Conservation (phyloP, 2,888 invertebrate genomes). For the Norana najaformis region DNA sequence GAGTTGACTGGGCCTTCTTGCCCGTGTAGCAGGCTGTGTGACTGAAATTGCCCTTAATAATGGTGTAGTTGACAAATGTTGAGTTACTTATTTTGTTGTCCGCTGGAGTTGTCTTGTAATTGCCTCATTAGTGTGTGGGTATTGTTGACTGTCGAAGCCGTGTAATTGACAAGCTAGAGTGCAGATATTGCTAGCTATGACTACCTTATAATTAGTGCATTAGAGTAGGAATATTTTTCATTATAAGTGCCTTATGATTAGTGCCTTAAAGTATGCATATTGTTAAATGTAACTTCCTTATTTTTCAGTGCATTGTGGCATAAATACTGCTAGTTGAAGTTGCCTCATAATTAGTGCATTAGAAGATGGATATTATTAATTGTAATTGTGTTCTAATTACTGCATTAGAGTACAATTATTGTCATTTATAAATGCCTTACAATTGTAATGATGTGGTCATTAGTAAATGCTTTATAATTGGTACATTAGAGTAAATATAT, state of each 20-base stretch:
- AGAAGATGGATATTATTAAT: background rate
- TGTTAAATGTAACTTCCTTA: no score
- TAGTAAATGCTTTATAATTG: background rate
- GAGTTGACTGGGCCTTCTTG: background rate
- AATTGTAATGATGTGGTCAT: background rate
- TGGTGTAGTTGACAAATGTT: background rate
- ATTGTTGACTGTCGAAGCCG: background rate
- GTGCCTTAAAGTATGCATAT: background rate
- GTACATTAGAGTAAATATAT: background rate
- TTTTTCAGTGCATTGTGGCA: background rate
- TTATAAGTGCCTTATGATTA: background rate
- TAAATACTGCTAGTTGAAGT: background rate
- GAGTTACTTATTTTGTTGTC: background rate
- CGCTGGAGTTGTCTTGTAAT: background rate
- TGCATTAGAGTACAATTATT: background rate
- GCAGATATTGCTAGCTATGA: background rate
- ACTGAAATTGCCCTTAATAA: no score
- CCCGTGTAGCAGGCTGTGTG: no score
- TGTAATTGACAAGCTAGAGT: background rate
- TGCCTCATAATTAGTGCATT: background rate
- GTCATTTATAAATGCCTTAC: background rate
- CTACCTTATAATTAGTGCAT: background rate
- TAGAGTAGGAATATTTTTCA: background rate
- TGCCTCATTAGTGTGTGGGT: background rate
- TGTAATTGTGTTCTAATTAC: background rate